Percentiles rank a stretch among this genome's conserved stretches.
Conservation (phyloP, 2,888 invertebrate species). For the Scrobipalpa costella region DNA sequence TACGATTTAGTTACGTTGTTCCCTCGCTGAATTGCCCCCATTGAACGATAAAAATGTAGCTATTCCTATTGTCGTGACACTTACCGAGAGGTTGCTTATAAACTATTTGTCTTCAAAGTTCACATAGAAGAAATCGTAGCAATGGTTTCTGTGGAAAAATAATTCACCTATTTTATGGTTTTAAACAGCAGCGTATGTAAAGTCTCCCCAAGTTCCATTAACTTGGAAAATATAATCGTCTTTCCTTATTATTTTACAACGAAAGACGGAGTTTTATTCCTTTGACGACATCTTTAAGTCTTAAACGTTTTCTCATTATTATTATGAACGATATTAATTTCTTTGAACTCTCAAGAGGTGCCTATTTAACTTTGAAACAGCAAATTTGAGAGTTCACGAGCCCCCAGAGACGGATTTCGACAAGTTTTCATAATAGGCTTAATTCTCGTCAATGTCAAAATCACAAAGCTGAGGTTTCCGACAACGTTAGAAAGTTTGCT, state of each 20-base stretch:
- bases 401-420: background rate
- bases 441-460: constrained; percentile 36
- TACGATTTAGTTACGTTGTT: too few species aligned
- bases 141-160: too few species aligned
- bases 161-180: background rate
- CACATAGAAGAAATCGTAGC: too few species aligned
- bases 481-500: constrained; percentile 23
- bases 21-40: too few species aligned
- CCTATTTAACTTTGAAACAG: constrained; percentile 15
- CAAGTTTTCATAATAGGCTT: constrained; percentile 35
- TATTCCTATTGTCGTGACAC: too few species aligned
- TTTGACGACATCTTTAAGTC: background rate
- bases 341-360: constrained; percentile 5
- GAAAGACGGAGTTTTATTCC: background rate
- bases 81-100: too few species aligned
- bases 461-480: constrained; percentile 31
- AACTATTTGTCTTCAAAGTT: too few species aligned
- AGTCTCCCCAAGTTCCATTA: too few species aligned
- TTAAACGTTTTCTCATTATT: background rate
- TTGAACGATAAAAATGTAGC: too few species aligned
- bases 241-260: background rate
- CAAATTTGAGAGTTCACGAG: constrained; percentile 2
- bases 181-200: too few species aligned
- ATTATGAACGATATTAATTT: constrained; percentile 15
- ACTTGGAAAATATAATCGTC: too few species aligned